phyloP scores from a whole-genome alignment of 2,113 vertebrate genomes.

The Pedionomus torquatus region DNA sequence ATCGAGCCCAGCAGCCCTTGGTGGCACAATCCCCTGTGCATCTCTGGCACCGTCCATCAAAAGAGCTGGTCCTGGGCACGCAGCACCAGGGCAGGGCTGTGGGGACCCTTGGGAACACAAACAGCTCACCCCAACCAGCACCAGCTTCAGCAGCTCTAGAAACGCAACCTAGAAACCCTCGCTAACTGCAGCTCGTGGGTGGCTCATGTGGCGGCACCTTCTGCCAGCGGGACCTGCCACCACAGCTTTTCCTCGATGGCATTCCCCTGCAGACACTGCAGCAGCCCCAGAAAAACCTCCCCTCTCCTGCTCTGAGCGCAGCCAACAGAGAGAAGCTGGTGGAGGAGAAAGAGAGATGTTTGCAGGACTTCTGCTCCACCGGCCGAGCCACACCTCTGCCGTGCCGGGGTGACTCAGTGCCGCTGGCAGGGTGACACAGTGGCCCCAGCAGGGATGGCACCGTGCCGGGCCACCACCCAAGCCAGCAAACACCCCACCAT shows the following conservation, averaged over 20 bases:
- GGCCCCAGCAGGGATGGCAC: not conserved
- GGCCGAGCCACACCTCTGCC: not conserved
- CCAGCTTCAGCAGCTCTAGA: not conserved
- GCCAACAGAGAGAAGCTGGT: not conserved
- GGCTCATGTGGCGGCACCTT: not conserved
- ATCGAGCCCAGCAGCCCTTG: rapidly evolving
- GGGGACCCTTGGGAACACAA: not conserved
- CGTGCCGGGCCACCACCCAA: too few relatives aligned
- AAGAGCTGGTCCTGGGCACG: not conserved
- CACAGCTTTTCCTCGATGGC: rapidly evolving
- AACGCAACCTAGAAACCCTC: not conserved
- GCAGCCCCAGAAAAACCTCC: not conserved
- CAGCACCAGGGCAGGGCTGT: not conserved
- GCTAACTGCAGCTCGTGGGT: not conserved
- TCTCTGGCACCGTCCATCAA: rapidly evolving
- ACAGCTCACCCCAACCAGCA: not conserved
- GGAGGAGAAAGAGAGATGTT: not conserved
- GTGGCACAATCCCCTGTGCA: not conserved
- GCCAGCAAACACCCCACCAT: rapidly evolving
- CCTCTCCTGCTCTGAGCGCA: rapidly evolving
- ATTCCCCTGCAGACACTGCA: not conserved
- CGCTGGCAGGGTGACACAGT: not conserved
- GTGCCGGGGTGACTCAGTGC: not conserved
- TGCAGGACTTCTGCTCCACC: not conserved
- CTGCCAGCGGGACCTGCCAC: not conserved